Percentiles rank a stretch among this genome's conserved stretches.
Evolutionary conservation across 2,113 vertebrate species (phyloP).

Genomic region (Mesoclemmys tuberculata): DNA sequence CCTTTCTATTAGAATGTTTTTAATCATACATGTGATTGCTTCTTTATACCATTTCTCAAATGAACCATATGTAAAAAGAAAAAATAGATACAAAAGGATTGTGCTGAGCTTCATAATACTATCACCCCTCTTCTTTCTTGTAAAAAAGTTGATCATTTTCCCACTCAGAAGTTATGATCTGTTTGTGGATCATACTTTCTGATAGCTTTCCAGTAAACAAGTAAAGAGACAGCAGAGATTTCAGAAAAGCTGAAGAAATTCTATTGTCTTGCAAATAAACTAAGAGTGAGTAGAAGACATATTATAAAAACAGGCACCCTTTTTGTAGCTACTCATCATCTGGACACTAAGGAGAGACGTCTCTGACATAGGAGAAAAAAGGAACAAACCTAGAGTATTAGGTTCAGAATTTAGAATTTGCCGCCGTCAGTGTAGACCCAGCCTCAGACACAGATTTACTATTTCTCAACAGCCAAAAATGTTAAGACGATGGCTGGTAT

Average conservation of each 20-base stretch:
- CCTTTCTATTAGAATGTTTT: not conserved
- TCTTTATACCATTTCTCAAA: not conserved
- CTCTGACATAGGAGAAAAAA: not conserved
- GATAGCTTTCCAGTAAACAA: not conserved
- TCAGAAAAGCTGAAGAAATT: not conserved
- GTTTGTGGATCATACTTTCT: not conserved
- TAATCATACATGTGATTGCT: not conserved
- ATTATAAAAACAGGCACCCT: not conserved
- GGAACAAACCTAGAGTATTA: not conserved
- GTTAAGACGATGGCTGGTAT: not conserved
- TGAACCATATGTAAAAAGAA: not conserved
- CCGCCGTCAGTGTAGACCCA: too few species aligned
- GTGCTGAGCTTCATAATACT: not conserved
- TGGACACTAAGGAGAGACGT: not conserved
- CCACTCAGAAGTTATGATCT: not conserved
- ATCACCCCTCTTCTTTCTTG: not conserved
- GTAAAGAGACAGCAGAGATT: not conserved
- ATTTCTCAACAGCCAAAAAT: not conserved
- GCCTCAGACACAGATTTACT: not conserved
- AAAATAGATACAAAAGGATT: not conserved
- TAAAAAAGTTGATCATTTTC: not conserved
- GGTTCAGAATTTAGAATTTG: too few species aligned
- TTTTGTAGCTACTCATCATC: not conserved
- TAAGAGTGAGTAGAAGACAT: not conserved
- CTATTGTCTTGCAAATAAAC: not conserved